Conservation (phyloP, 2,113 vertebrate species). For the Glaucomys volans region DNA sequence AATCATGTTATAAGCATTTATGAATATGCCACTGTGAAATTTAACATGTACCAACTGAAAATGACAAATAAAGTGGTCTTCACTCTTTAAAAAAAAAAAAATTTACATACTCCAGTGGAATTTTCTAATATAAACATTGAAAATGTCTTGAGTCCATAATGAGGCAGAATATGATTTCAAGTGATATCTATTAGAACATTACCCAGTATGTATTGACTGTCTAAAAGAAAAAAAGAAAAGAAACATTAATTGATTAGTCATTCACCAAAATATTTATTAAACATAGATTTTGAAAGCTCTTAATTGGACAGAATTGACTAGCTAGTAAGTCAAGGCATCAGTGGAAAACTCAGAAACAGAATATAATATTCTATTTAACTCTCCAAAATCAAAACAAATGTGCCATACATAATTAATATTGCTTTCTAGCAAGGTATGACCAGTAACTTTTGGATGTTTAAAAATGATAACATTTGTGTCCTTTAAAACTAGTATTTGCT, state of each 20-base stretch:
- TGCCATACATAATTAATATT: background rate
- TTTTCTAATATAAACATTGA: background rate
- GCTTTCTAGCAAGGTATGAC: background rate
- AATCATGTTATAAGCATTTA: no score
- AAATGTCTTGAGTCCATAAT: background rate
- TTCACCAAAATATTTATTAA: constrained; percentile 22
- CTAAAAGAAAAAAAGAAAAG: constrained; percentile 9
- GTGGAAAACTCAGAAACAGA: constrained; percentile 1
- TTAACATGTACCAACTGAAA: no score
- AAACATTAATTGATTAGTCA: background rate
- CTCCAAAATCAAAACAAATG: constrained; percentile 10
- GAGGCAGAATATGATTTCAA: constrained; percentile 8
- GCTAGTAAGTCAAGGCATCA: background rate
- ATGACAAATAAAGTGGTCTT: background rate
- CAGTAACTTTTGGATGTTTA: background rate
- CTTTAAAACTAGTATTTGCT: background rate
- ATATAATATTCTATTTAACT: background rate
- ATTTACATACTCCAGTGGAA: background rate
- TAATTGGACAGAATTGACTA: background rate
- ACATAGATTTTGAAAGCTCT: constrained; percentile 32
- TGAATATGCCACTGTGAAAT: no score
- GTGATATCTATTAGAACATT: background rate
- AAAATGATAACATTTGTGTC: background rate
- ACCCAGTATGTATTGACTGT: background rate
- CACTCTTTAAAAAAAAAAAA: background rate